Evolutionary conservation across 2,797 vertebrate genomes (phyloP).

Genomic region (Danio albolineatus): DNA sequence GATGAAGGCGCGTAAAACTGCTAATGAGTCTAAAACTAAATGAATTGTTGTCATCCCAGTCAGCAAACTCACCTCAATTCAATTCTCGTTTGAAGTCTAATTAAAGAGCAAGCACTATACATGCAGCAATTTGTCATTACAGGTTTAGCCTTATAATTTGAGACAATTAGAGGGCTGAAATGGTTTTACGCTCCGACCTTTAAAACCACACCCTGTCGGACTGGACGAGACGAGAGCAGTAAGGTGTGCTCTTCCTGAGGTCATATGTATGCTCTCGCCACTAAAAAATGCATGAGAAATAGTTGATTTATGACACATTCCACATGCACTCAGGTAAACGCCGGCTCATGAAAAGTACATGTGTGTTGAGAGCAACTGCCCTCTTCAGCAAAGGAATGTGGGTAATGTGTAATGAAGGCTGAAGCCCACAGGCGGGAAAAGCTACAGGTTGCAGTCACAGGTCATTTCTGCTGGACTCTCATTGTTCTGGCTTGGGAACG

Average conservation of each 20-base stretch:
- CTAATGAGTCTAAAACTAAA: not conserved
- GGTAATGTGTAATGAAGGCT: constrained; percentile 69
- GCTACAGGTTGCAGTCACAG: constrained; percentile 59
- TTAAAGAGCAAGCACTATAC: constrained; percentile 15
- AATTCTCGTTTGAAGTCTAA: not conserved
- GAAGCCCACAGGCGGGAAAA: constrained; percentile 64
- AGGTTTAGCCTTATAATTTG: constrained; percentile 32
- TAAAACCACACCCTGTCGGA: constrained; percentile 13
- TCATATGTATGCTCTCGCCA: not conserved
- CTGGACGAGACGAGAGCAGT: not conserved
- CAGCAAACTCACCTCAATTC: not conserved
- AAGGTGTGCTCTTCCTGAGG: constrained; percentile 23
- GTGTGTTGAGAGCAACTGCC: constrained; percentile 27
- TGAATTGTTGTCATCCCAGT: constrained; percentile 1
- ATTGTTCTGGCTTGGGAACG: constrained; percentile 58
- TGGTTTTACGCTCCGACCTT: not conserved
- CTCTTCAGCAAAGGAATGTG: constrained; percentile 64
- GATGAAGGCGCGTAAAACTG: too few species aligned
- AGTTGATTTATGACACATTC: constrained; percentile 40
- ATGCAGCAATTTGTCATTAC: constrained; percentile 29
- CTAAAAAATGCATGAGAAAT: constrained; percentile 8
- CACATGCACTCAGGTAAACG: constrained; percentile 42
- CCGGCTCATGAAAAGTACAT: not conserved
- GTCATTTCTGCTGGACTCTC: constrained; percentile 39
- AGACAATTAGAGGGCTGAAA: constrained; percentile 33